Evolutionary conservation across 2,888 invertebrate species (phyloP).

Genomic region (Arge pagana): DNA sequence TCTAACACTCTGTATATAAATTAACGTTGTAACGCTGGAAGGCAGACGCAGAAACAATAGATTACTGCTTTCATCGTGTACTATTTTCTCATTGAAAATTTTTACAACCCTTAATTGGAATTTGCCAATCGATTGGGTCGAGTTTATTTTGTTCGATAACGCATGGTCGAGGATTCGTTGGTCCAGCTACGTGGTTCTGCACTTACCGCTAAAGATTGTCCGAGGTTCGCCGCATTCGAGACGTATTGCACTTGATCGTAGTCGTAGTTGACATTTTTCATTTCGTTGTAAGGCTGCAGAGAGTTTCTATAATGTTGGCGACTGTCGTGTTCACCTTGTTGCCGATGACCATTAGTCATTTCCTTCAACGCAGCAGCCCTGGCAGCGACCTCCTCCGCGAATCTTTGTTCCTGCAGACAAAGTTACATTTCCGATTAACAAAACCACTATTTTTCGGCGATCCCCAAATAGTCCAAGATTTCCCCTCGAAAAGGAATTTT

Average conservation of each 20-base stretch:
- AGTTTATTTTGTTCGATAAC: not conserved
- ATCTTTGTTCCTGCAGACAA: constrained; percentile 73
- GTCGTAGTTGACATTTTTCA: constrained; percentile 40
- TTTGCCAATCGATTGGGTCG: not conserved
- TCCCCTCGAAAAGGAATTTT: too few species aligned
- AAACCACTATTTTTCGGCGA: too few species aligned
- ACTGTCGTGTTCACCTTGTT: constrained; percentile 31
- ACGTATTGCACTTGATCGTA: constrained; percentile 40
- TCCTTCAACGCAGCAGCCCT: constrained; percentile 67
- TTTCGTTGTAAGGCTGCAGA: constrained; percentile 38
- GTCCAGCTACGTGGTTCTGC: too few species aligned
- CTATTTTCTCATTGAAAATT: not conserved
- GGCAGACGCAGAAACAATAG: too few species aligned
- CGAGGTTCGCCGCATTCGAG: constrained; percentile 40
- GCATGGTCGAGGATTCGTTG: too few species aligned
- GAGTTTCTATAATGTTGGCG: constrained; percentile 40
- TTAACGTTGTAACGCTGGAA: too few species aligned
- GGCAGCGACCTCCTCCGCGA: constrained; percentile 74
- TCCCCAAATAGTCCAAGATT: too few species aligned
- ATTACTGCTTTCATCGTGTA: not conserved
- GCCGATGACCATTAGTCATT: constrained; percentile 58
- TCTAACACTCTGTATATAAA: too few species aligned
- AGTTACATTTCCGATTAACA: too few species aligned
- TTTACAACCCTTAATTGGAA: not conserved
- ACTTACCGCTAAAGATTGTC: constrained; percentile 45